Evolutionary conservation across 2,888 invertebrate genomes (phyloP).

Genomic region (Stratiomys singularior): DNA sequence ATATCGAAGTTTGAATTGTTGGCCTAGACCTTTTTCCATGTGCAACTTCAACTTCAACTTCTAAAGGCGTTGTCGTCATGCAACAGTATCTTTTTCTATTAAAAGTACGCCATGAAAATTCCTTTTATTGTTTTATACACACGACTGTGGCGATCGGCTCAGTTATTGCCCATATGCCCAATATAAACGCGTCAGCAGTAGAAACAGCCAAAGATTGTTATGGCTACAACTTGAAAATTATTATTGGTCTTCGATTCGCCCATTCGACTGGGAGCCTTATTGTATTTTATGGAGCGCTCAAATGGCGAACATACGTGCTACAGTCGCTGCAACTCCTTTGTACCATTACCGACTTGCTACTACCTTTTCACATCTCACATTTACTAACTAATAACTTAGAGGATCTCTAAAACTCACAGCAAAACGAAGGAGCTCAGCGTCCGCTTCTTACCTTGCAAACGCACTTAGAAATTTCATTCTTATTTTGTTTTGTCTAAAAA

Average conservation of each 20-base stretch:
- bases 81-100: conserved; percentile 1
- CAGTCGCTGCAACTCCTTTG: neutral
- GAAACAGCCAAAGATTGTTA: conserved; percentile 22
- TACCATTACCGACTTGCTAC: neutral
- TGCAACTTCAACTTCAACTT: neutral
- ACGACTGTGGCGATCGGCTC: neutral
- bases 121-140: conserved; percentile 7
- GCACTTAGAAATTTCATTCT: neutral
- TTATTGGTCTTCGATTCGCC: conserved; percentile 35
- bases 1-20: conserved; percentile 11
- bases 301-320: neutral
- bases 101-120: conserved; percentile 1
- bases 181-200: neutral
- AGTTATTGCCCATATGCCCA: too few relatives aligned
- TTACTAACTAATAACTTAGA: neutral
- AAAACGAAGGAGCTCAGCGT: neutral
- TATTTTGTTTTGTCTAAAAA: neutral
- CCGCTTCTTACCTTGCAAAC: conserved; percentile 3
- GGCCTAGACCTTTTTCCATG: conserved; percentile 35
- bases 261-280: conserved; percentile 22
- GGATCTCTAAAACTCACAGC: neutral
- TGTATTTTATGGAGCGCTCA: neutral
- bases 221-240: conserved; percentile 34
- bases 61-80: neutral
- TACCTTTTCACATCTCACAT: neutral